phyloP scores from a whole-genome alignment of 2,113 vertebrate species.

The Cariama cristata region DNA sequence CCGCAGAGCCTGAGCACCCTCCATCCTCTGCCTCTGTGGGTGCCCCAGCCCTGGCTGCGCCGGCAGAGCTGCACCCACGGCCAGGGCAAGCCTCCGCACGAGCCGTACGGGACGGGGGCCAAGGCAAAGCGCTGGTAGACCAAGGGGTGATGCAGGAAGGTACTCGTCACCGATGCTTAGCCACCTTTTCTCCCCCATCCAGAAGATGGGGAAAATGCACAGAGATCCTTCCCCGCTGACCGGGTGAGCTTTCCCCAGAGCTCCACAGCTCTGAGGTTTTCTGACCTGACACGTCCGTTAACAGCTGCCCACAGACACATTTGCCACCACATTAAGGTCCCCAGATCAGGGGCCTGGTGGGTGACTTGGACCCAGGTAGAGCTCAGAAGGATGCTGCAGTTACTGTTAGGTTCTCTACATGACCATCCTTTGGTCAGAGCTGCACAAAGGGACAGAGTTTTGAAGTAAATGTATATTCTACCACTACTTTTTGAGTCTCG shows the following conservation, averaged over 20 bases:
- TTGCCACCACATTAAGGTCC: neutral
- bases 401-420: neutral
- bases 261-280: neutral
- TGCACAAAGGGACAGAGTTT: neutral
- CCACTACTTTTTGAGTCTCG: neutral
- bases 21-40: rapidly evolving
- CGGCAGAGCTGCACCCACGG: neutral
- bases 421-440: neutral
- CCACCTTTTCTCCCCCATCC: neutral
- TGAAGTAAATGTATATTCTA: neutral
- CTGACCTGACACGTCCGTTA: rapidly evolving
- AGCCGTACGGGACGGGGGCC: rapidly evolving
- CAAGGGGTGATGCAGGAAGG: neutral
- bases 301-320: neutral
- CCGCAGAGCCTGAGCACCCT: neutral
- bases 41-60: too few species aligned
- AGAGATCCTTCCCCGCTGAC: neutral
- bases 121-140: neutral
- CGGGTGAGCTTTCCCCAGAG: neutral
- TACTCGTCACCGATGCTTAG: rapidly evolving
- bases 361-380: neutral
- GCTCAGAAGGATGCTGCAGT: neutral
- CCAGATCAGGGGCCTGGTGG: neutral
- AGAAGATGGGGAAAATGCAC: neutral
- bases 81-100: rapidly evolving